Conservation (phyloP, 2,797 vertebrate species). For the Pipistrellus pipistrellus region DNA sequence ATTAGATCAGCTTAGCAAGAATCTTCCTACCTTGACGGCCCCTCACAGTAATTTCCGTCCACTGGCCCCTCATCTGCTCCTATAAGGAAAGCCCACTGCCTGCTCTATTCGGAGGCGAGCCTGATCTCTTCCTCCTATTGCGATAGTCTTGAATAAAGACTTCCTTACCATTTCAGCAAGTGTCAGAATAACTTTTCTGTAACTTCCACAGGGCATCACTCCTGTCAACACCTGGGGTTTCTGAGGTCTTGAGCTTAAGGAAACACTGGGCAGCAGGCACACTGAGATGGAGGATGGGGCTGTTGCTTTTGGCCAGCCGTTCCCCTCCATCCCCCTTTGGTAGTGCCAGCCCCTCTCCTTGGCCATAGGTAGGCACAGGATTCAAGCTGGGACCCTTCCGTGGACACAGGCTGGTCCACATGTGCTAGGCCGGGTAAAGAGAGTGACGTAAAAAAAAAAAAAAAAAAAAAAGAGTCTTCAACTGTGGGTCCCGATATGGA, state of each 20-base stretch:
- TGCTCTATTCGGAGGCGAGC: neutral
- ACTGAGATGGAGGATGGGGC: too few species aligned
- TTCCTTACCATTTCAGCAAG: conserved; percentile 54
- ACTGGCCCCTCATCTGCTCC: neutral
- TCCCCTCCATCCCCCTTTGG: neutral
- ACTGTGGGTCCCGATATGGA: neutral
- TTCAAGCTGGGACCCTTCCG: neutral
- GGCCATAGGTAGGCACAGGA: neutral
- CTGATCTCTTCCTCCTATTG: neutral
- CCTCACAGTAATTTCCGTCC: neutral
- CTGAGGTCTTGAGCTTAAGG: neutral
- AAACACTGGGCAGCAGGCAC: neutral
- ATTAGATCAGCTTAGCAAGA: neutral
- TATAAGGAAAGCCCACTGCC: neutral
- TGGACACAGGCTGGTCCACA: neutral
- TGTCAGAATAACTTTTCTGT: neutral
- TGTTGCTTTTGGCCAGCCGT: neutral
- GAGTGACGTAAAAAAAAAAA: conserved; percentile 35
- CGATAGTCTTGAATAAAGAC: conserved; percentile 14
- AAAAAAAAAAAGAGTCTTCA: conserved; percentile 49
- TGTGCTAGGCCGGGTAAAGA: neutral
- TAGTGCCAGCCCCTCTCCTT: neutral
- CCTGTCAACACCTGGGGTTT: neutral
- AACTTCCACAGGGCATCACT: neutral
- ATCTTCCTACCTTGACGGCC: neutral